These are phyloP conservation scores for Scolopax bukidnonensis DNA, from an alignment of 2,797 vertebrate species.

Conservation along the genomic window DNA sequence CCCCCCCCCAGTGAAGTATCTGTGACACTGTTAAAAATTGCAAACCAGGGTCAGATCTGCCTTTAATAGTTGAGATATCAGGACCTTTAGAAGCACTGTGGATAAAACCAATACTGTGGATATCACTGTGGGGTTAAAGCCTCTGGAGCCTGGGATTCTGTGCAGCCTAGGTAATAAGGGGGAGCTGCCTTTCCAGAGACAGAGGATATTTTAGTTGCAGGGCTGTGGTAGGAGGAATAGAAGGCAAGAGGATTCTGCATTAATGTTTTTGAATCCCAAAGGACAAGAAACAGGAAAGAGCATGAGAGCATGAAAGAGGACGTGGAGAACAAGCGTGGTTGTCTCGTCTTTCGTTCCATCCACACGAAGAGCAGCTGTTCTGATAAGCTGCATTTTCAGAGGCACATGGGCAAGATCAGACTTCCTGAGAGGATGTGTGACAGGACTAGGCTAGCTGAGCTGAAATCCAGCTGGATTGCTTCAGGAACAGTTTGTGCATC, in stretches of 20 bases:
- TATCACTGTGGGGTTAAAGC: rapidly evolving
- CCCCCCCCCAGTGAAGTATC: neutral
- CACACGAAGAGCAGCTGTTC: neutral
- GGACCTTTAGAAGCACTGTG: neutral
- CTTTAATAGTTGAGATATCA: neutral
- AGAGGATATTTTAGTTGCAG: neutral
- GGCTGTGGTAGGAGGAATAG: neutral
- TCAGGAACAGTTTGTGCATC: neutral
- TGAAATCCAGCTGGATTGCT: slow-evolving; percentile 3
- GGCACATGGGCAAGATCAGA: neutral
- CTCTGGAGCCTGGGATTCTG: neutral
- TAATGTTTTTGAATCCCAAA: neutral
- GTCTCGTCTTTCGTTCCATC: neutral
- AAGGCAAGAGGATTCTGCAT: neutral
- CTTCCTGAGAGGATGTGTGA: neutral
- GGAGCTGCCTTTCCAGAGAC: neutral
- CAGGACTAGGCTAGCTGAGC: neutral
- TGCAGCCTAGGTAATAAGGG: neutral
- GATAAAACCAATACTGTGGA: neutral
- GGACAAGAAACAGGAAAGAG: neutral
- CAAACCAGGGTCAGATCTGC: neutral
- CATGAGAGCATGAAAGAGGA: neutral
- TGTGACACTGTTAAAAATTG: neutral
- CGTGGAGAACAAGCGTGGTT: neutral
- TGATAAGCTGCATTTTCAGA: neutral